Evolutionary conservation across 2,113 vertebrate genomes (phyloP), one percentile per base, ranked within the genome.

Genomic region (Muscicapa adusta): DNA sequence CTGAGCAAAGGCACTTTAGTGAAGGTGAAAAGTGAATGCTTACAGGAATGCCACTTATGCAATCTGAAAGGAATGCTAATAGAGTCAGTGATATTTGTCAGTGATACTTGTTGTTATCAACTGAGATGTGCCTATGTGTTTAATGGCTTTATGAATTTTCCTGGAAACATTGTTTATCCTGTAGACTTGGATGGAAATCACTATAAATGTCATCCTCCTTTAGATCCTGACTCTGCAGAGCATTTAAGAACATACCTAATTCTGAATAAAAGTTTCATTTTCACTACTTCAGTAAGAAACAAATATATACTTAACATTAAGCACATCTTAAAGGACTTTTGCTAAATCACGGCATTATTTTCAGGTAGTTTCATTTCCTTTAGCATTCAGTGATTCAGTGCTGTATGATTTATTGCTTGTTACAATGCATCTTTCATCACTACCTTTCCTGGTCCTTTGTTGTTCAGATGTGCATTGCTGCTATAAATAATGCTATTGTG

Each of bases 361-460:
- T 51, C 57, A 87, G 29, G 66, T 43, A 34, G 14, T 26, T 89
- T 75, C 18, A 40, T 91, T 72, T 83, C 43, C 58, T 89, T 89
- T 67, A 88, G 14, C 45, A 5, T 67, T 48, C 65, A 88, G 4
- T 45, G 67, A n/a, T 63, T 63, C 29, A 24, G 36, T 67, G 63
- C 40, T 93, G 28, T 43, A 84, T 96, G 88, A 94, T 95, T 91
- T 91, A 88, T 90, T 91, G 54, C 58, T 77, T 80, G 31, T 68
- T 86, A 57, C 79, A 86, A 61, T 23, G 33, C 53, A 57, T 92
- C 88, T 78, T 91, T 83, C 90, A 84, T 63, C 5, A 2, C 60
- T 84, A 45, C 57, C 48, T 97, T 90, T 91, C 36, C 13, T 62
- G 40, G 14, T 83, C 65, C 40, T 93, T 94, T 96, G 70, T 84